Base-by-base conservation (phyloP, 2,888 invertebrate species). In the Torymus aiolomorphi region DNA sequence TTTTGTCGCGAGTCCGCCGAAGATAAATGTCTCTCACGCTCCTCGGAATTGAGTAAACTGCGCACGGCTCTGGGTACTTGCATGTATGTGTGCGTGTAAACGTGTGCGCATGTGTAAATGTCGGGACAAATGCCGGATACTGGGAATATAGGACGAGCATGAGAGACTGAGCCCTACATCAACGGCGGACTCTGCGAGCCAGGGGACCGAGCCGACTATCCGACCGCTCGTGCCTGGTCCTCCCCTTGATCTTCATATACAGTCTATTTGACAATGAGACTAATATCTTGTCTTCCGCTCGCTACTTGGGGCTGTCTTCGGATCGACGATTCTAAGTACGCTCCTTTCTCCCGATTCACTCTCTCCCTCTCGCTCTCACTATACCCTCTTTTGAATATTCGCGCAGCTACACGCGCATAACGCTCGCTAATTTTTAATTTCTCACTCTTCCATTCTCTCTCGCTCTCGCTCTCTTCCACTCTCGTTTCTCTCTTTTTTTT, bases 121-220 rank as follows among this genome's bases (percentile, higher is more conserved):
- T 42, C 5, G 42, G 42, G 42, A 8, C 5, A 42, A 42, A 42
- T 42, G 42, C 42, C 42, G 42, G 42, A 42, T 42, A 42, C 42
- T 42, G 42, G 42, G 42, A 0, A 42, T 8, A 42, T 42, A 42
- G 86, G 89, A n/a, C 84, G 86, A 89, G 89, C 91, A 89, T 90
- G 90, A 91, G 88, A 89, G 91, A 92, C 91, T 92, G 92, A 93
- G 93, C 93, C 93, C 92, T 91, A 90, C 90, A 91, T 88, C 87
- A 81, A 84, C 86, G 91, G 90, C 91, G 91, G 91, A 90, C 92
- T 92, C 87, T 0, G 87, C 31, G 5, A 85, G 82, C 66, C 18
- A 78, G 80, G 84, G 89, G 90, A 89, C 91, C 89, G 83, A 11
- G 83, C 86, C 88, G 86, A 87, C 84, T 81, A 89, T 89, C 89